Percentiles rank a stretch among this genome's conserved stretches.
These are phyloP conservation scores for Heliconius sara DNA, from an alignment of 2,888 invertebrate genomes.

Conservation along the genomic window DNA sequence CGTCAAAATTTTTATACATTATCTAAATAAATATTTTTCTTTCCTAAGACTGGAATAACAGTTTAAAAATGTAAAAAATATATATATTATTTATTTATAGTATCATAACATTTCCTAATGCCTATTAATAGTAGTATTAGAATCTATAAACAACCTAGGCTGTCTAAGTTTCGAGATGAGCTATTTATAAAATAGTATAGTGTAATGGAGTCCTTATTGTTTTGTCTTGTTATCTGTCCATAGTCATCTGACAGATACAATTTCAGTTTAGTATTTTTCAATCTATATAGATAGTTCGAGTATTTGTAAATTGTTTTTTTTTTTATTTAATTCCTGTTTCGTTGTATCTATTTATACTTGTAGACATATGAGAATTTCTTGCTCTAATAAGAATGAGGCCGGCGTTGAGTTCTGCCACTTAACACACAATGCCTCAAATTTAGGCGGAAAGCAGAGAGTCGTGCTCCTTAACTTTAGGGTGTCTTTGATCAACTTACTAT, in stretches of 20 bases:
- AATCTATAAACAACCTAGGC: background rate
- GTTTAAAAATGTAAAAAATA: no score
- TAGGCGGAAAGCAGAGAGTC: no score
- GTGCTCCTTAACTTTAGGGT: no score
- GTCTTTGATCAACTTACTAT: no score
- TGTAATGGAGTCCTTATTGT: constrained; percentile 10
- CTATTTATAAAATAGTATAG: constrained; percentile 4
- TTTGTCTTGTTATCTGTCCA: constrained; percentile 14
- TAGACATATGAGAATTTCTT: background rate
- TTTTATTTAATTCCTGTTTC: background rate
- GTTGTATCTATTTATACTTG: background rate
- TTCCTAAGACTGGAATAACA: no score
- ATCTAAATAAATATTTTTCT: no score
- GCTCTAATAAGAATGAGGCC: background rate
- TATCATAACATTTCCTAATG: background rate
- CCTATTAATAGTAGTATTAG: background rate
- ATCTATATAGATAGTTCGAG: background rate
- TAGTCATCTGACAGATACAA: background rate
- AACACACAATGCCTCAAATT: background rate
- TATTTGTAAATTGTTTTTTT: background rate
- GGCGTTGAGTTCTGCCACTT: background rate
- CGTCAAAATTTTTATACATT: no score
- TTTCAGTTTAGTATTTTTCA: background rate
- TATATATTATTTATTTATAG: background rate
- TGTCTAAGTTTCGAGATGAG: constrained; percentile 15